Percentiles rank a stretch among this genome's conserved stretches.
phyloP scores from a whole-genome alignment of 2,797 vertebrate species.

The Poecilia picta region DNA sequence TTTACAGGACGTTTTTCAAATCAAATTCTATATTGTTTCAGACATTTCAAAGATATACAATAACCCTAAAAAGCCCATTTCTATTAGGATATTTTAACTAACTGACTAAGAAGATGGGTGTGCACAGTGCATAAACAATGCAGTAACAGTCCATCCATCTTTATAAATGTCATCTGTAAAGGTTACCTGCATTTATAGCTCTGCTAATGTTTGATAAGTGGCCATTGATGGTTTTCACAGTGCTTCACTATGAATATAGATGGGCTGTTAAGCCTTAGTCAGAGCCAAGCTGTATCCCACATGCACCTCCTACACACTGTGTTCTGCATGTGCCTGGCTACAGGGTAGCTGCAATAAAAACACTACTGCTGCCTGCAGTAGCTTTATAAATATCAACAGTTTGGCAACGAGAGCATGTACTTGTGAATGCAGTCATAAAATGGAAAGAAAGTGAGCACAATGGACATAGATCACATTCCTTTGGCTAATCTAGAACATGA shows the following conservation, averaged over 20 bases:
- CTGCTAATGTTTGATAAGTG: conserved; percentile 52
- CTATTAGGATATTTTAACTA: background rate
- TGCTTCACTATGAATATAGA: conserved; percentile 73
- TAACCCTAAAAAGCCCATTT: background rate
- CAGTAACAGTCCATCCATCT: conserved; percentile 28
- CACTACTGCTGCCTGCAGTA: conserved; percentile 21
- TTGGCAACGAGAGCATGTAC: conserved; percentile 19
- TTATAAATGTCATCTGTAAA: conserved; percentile 53
- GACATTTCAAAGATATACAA: background rate
- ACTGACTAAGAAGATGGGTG: conserved; percentile 6
- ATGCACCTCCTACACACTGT: conserved; percentile 71
- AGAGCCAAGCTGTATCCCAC: conserved; percentile 70
- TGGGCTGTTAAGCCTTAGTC: conserved; percentile 72
- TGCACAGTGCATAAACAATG: conserved; percentile 13
- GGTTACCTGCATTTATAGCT: conserved; percentile 52
- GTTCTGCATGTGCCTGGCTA: conserved; percentile 65
- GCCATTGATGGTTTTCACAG: conserved; percentile 73
- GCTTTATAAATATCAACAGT: conserved; percentile 45
- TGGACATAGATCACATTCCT: conserved; percentile 54
- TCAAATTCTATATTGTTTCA: background rate
- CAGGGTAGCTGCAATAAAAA: conserved; percentile 44
- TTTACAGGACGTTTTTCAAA: background rate
- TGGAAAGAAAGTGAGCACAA: background rate
- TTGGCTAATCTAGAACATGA: conserved; percentile 55
- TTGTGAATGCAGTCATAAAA: conserved; percentile 11